These are phyloP conservation scores for Pontoporia blainvillei DNA, from an alignment of 2,113 vertebrate genomes.

Conservation along the genomic window DNA sequence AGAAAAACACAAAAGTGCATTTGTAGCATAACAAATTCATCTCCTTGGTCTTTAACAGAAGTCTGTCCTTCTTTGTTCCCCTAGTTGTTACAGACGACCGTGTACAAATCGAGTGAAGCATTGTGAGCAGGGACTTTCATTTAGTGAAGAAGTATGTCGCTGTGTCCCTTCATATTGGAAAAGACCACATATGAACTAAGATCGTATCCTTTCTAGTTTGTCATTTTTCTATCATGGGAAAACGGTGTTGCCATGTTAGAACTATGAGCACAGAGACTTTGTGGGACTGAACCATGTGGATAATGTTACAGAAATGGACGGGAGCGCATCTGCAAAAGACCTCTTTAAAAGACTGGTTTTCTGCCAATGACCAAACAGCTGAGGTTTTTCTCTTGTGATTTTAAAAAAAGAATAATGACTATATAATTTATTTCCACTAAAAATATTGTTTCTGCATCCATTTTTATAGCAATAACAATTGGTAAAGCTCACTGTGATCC, in stretches of 20 bases:
- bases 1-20: background rate
- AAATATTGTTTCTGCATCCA: conserved; percentile 89
- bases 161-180: conserved; percentile 96
- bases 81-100: conserved; percentile 91
- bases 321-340: conserved; percentile 50
- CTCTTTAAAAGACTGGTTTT: conserved; percentile 78
- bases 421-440: conserved; percentile 99
- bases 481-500: conserved; percentile 96
- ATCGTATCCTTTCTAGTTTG: background rate
- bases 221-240: conserved; percentile 61
- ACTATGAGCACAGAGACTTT: conserved; percentile 77
- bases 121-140: conserved; percentile 89
- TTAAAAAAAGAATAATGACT: conserved; percentile 90
- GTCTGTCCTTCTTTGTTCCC: background rate
- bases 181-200: conserved; percentile 83
- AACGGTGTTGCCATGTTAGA: conserved; percentile 69
- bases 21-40: background rate
- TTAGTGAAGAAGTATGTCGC: conserved; percentile 96
- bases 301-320: conserved; percentile 66
- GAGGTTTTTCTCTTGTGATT: conserved; percentile 87
- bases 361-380: conserved; percentile 81
- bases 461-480: conserved; percentile 92
- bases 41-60: background rate
- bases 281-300: conserved; percentile 68
- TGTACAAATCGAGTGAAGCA: conserved; percentile 86